Evolutionary conservation across 92 coral and sea anemone genomes (phyloP).

Genomic region (Palythoa caribaeorum): DNA sequence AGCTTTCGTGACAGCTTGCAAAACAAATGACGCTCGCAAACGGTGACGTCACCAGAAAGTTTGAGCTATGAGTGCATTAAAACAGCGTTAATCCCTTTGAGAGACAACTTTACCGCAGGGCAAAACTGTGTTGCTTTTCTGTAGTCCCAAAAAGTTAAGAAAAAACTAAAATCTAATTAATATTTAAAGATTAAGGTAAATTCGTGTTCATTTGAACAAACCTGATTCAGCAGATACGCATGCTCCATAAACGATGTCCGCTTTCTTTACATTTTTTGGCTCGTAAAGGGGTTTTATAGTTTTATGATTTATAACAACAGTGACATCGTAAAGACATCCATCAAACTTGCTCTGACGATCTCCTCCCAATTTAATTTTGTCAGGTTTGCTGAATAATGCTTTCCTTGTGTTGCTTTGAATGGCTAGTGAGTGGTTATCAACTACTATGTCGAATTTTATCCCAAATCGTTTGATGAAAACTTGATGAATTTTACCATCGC

Average conservation of each 20-base stretch:
- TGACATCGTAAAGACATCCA: slow-evolving; percentile 46
- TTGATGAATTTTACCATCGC: slow-evolving; percentile 30
- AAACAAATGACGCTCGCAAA: too few species aligned
- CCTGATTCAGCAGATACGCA: slow-evolving; percentile 34
- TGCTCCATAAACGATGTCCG: slow-evolving; percentile 35
- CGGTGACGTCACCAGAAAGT: too few species aligned
- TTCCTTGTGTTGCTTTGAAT: neutral
- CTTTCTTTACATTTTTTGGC: slow-evolving; percentile 5
- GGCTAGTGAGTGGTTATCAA: neutral
- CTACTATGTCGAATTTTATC: slow-evolving; percentile 2
- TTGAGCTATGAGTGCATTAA: too few species aligned
- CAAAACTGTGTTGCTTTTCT: too few species aligned
- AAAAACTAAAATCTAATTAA: too few species aligned
- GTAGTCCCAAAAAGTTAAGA: too few species aligned
- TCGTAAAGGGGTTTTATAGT: slow-evolving; percentile 7
- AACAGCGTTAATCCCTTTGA: too few species aligned
- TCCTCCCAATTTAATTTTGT: slow-evolving; percentile 42
- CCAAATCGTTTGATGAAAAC: slow-evolving; percentile 15
- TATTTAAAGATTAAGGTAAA: neutral
- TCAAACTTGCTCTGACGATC: slow-evolving; percentile 15
- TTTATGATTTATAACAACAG: slow-evolving; percentile 14
- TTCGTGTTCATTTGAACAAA: neutral
- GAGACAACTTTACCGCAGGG: too few species aligned
- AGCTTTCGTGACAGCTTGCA: too few species aligned
- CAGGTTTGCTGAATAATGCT: slow-evolving; percentile 34